Evolutionary conservation across 2,797 vertebrate genomes (phyloP).

Genomic region (Mareca strepera): DNA sequence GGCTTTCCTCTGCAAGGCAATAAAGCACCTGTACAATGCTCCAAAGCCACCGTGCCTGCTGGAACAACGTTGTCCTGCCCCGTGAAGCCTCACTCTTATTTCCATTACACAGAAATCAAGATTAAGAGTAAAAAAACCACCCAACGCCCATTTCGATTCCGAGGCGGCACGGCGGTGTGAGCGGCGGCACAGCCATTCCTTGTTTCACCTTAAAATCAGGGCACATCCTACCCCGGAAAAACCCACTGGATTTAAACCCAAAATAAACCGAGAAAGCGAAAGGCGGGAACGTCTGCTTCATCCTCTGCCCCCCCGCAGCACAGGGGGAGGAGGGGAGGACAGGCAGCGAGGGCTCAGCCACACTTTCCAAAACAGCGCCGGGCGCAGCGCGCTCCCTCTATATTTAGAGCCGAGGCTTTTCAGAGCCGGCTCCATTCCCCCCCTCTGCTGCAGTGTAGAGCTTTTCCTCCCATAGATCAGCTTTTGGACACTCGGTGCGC

Average conservation of each 20-base stretch:
- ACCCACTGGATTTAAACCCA: not conserved
- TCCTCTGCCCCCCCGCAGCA: not conserved
- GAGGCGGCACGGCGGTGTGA: accelerated
- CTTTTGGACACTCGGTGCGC: accelerated
- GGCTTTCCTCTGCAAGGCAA: not conserved
- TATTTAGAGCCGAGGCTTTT: slow-evolving; percentile 24
- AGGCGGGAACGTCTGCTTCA: not conserved
- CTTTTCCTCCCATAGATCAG: not conserved
- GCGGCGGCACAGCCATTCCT: not conserved
- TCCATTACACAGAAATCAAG: not conserved
- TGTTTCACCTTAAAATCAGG: slow-evolving; percentile 20
- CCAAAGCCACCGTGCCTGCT: not conserved
- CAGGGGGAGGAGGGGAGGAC: not conserved
- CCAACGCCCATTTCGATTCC: not conserved
- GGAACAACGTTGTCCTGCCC: not conserved
- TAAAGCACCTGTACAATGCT: not conserved
- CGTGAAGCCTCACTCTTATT: not conserved
- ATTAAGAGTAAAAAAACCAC: not conserved
- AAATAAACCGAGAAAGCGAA: slow-evolving; percentile 6
- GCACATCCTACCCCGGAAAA: slow-evolving; percentile 19
- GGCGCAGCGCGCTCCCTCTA: not conserved
- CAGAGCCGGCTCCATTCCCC: not conserved
- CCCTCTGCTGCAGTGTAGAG: not conserved
- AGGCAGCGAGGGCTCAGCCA: not conserved
- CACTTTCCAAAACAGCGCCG: slow-evolving; percentile 36